Conservation (phyloP, 92 coral and sea anemone genomes). For the Porites evermanni region DNA sequence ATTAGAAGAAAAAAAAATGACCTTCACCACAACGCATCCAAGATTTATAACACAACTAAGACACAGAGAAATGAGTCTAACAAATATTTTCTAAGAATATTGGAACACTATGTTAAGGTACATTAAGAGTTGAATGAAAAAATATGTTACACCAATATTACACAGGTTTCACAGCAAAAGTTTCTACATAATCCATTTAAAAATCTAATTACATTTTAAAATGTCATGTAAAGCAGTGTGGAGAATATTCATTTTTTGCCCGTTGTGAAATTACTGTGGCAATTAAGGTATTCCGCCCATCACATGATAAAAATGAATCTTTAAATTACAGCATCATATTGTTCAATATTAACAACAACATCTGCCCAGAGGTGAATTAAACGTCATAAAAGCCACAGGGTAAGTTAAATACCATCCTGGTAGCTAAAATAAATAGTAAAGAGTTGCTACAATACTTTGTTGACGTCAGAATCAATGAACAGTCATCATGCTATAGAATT, state of each 20-base stretch:
- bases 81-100: background rate
- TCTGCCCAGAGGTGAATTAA: background rate
- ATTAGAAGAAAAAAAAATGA: no score
- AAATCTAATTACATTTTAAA: constrained; percentile 19
- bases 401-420: background rate
- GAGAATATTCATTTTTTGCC: constrained; percentile 21
- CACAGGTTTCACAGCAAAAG: background rate
- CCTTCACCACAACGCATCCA: background rate
- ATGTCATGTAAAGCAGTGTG: background rate
- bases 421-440: background rate
- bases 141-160: constrained; percentile 23
- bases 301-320: background rate
- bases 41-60: background rate
- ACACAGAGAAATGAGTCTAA: background rate
- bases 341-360: background rate
- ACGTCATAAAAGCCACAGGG: background rate
- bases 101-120: background rate
- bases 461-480: constrained; percentile 1
- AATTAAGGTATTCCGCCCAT: background rate
- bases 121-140: background rate
- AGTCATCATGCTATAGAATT: background rate
- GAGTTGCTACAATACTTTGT: background rate
- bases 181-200: constrained; percentile 10
- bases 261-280: background rate
- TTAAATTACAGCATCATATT: background rate